These are phyloP conservation scores for Cheilosia soror DNA, from an alignment of 2,888 invertebrate species.

Conservation along the genomic window DNA sequence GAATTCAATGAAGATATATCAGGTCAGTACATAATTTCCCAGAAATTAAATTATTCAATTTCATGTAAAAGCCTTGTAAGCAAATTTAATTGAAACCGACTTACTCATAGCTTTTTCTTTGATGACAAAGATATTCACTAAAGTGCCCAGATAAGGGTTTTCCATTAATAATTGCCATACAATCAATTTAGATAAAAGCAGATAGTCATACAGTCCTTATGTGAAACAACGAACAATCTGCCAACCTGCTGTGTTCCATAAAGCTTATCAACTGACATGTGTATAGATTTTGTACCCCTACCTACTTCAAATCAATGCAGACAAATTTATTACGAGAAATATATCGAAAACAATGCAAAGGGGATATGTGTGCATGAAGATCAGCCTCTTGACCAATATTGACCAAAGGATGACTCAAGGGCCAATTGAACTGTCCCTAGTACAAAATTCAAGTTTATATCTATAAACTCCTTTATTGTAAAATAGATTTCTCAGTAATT, in stretches of 20 bases:
- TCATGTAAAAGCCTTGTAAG: too few relatives aligned
- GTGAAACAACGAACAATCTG: slow-evolving; percentile 3
- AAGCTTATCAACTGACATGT: slow-evolving; percentile 26
- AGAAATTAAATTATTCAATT: too few relatives aligned
- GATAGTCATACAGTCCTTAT: slow-evolving; percentile 2
- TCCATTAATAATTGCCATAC: slow-evolving; percentile 20
- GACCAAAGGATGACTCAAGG: slow-evolving; percentile 7
- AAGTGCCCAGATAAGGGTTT: background rate
- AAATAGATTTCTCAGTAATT: slow-evolving; percentile 17
- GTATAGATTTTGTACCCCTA: slow-evolving; percentile 1
- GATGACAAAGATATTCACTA: too few relatives aligned
- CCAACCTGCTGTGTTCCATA: slow-evolving; percentile 7
- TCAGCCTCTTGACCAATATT: background rate
- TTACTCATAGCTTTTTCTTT: too few relatives aligned
- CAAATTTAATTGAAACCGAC: too few relatives aligned
- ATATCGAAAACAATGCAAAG: background rate
- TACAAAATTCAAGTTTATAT: background rate
- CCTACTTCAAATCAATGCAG: background rate
- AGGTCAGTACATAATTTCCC: too few relatives aligned
- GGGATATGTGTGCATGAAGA: background rate
- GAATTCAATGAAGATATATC: too few relatives aligned
- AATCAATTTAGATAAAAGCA: slow-evolving; percentile 30
- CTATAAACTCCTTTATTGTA: background rate
- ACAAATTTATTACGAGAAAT: background rate
- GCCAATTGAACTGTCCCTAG: background rate